Conservation (phyloP, 2,797 vertebrate species). For the Chelmon rostratus region DNA sequence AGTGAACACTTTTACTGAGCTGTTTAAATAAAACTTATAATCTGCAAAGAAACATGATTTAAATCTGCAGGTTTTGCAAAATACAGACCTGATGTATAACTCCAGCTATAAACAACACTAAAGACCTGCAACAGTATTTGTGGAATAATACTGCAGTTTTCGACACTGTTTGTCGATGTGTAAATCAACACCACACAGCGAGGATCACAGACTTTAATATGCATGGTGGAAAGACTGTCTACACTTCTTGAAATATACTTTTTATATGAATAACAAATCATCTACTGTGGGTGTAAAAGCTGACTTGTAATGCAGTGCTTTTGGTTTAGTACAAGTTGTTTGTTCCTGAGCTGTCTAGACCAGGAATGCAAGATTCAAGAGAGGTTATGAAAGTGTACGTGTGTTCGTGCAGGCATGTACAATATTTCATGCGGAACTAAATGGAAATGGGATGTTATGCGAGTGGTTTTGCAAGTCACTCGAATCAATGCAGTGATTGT, state of each 20-base stretch:
- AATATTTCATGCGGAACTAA: constrained; percentile 34
- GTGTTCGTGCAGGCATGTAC: background rate
- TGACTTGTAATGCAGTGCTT: background rate
- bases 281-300: background rate
- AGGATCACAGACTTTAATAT: background rate
- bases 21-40: background rate
- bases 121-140: background rate
- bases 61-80: background rate
- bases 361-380: background rate
- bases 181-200: background rate
- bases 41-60: background rate
- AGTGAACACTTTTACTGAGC: background rate
- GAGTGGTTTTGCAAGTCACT: constrained; percentile 15
- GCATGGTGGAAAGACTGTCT: background rate
- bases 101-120: background rate
- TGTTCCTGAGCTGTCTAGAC: background rate
- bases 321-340: background rate
- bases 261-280: constrained; percentile 29
- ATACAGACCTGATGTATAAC: background rate
- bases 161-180: background rate
- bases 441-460: constrained; percentile 10
- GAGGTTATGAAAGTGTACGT: background rate
- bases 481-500: constrained; percentile 2
- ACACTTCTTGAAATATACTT: background rate
- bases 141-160: background rate